Evolutionary conservation across 2,113 vertebrate genomes (phyloP).

Genomic region (Epinephelus lanceolatus): DNA sequence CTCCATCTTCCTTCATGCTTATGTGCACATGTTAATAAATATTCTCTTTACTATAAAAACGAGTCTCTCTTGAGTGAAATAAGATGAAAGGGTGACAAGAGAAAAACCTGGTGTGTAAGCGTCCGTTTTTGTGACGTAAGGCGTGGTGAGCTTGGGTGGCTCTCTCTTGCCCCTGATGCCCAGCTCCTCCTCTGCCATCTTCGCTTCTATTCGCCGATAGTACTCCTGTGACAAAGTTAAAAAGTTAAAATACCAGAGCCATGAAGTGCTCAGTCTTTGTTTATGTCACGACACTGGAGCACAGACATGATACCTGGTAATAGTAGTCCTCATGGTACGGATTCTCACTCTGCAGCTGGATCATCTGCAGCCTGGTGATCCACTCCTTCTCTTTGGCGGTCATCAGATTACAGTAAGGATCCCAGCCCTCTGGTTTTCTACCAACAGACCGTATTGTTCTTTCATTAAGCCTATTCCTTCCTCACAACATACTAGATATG

Average conservation of each 20-base stretch:
- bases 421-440: constrained; percentile 86
- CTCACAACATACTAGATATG: not conserved
- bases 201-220: constrained; percentile 90
- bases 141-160: constrained; percentile 91
- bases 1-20: no score
- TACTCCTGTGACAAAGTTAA: constrained; percentile 84
- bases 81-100: not conserved
- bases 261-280: not conserved
- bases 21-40: no score
- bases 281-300: not conserved
- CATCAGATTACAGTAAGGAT: constrained; percentile 91
- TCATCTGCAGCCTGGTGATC: constrained; percentile 94
- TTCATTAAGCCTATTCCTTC: not conserved
- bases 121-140: constrained; percentile 92
- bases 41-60: no score
- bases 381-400: constrained; percentile 93
- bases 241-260: not conserved
- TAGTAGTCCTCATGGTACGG: constrained; percentile 93
- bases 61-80: no score
- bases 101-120: constrained; percentile 89
- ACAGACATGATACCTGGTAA: constrained; percentile 88
- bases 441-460: constrained; percentile 7
- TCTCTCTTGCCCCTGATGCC: constrained; percentile 87
- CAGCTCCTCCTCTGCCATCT: constrained; percentile 89
- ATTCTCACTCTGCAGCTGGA: constrained; percentile 95